phyloP scores from a whole-genome alignment of 2,888 invertebrate genomes.

The Acanthosepion lycidas region DNA sequence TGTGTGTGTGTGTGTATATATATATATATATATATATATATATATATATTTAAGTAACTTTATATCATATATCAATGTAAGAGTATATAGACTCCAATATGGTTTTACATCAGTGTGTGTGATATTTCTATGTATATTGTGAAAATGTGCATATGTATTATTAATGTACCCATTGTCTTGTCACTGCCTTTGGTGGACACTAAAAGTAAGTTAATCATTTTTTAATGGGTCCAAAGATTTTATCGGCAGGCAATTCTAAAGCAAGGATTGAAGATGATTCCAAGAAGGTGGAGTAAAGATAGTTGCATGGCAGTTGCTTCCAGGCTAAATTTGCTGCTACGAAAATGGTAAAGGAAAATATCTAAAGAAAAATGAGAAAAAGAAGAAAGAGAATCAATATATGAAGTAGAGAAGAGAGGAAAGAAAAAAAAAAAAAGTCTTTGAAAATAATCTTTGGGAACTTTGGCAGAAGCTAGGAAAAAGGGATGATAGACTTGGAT shows the following conservation, averaged over 20 bases:
- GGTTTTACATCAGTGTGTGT: too few species aligned
- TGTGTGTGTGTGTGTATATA: too few species aligned
- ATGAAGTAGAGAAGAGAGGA: neutral
- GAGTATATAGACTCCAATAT: too few species aligned
- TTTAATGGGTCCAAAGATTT: constrained; percentile 33
- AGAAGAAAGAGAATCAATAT: neutral
- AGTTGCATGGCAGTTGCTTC: neutral
- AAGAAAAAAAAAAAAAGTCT: neutral
- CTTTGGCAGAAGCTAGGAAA: neutral
- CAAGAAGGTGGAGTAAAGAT: constrained; percentile 11
- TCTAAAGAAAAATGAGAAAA: neutral
- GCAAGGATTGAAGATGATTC: neutral
- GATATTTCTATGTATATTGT: neutral
- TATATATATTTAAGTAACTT: neutral
- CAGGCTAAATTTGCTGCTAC: neutral
- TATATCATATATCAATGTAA: neutral
- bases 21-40: neutral
- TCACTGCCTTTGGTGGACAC: constrained; percentile 4
- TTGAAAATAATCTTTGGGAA: constrained; percentile 33
- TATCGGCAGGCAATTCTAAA: constrained; percentile 4
- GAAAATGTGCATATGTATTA: neutral
- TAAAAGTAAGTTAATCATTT: constrained; percentile 33
- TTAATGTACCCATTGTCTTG: constrained; percentile 18
- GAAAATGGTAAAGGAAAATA: neutral
- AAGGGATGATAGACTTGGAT: constrained; percentile 11